A percentile compares a stretch with the other conserved stretches of the same genome.
Evolutionary conservation across 2,888 invertebrate species (phyloP).

Genomic region (Macropis europaea): DNA sequence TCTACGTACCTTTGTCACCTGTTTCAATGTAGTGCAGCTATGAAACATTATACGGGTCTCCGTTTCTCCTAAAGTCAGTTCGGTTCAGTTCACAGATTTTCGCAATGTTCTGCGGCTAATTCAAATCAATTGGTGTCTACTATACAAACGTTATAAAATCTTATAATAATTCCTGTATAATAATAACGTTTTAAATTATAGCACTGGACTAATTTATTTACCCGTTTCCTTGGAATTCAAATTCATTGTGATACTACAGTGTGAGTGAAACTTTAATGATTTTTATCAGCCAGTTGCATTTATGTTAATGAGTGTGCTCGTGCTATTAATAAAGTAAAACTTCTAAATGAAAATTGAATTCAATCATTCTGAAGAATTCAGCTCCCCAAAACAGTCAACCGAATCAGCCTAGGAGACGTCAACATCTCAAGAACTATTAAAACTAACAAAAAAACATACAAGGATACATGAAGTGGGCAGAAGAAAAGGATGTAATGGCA

Average conservation of each 20-base stretch:
- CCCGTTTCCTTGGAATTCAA: background rate
- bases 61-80: background rate
- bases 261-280: background rate
- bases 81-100: slow-evolving; percentile 9
- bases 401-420: too few relatives aligned
- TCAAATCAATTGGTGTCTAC: slow-evolving; percentile 13
- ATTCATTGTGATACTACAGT: background rate
- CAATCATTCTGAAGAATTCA: too few relatives aligned
- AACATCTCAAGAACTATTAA: too few relatives aligned
- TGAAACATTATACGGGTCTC: background rate
- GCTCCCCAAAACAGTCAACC: too few relatives aligned
- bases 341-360: too few relatives aligned
- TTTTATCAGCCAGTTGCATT: too few relatives aligned
- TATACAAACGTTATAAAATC: slow-evolving; percentile 7
- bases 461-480: background rate
- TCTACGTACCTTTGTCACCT: slow-evolving; percentile 12
- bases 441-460: background rate
- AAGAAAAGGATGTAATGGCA: background rate
- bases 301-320: too few relatives aligned
- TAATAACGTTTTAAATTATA: slow-evolving; percentile 13
- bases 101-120: slow-evolving; percentile 7
- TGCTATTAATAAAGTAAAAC: too few relatives aligned
- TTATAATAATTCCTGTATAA: slow-evolving; percentile 9
- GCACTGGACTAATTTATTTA: background rate
- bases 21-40: slow-evolving; percentile 1